Conservation (phyloP, 2,888 invertebrate genomes). For the Latrodectus elegans region DNA sequence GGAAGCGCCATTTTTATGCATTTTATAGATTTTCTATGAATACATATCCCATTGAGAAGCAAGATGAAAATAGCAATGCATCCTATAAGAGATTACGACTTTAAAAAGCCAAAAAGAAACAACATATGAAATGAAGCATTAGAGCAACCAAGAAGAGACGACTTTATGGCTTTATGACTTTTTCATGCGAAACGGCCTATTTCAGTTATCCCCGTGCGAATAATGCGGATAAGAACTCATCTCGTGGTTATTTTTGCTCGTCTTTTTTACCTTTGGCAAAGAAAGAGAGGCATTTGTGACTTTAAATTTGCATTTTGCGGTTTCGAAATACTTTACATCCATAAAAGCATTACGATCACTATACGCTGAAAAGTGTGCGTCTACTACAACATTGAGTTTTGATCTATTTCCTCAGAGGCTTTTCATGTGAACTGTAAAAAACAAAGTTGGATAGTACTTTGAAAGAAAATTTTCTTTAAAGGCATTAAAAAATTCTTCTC, state of each 20-base stretch:
- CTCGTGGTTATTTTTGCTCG: background rate
- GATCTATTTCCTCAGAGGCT: background rate
- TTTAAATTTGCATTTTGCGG: slow-evolving; percentile 54
- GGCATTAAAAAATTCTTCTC: background rate
- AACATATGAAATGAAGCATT: slow-evolving; percentile 47
- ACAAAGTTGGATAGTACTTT: background rate
- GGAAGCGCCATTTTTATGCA: slow-evolving; percentile 24
- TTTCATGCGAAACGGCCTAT: slow-evolving; percentile 35
- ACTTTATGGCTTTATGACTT: slow-evolving; percentile 49
- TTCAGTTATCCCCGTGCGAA: slow-evolving; percentile 23
- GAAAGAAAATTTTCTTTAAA: background rate
- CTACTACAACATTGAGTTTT: background rate
- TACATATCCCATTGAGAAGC: slow-evolving; percentile 6
- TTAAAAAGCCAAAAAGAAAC: slow-evolving; percentile 43
- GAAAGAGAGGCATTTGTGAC: slow-evolving; percentile 34
- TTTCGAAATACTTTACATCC: slow-evolving; percentile 24
- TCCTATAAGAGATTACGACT: slow-evolving; percentile 15
- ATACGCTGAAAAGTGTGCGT: background rate
- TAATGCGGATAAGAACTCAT: slow-evolving; percentile 36
- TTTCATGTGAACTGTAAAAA: background rate
- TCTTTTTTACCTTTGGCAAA: background rate
- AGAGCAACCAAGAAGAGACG: slow-evolving; percentile 26
- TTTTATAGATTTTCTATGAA: slow-evolving; percentile 19
- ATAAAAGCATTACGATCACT: slow-evolving; percentile 44
- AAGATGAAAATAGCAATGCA: background rate